A percentile compares a stretch with the other conserved stretches of the same genome.
phyloP scores from a whole-genome alignment of 2,113 vertebrate species.

The Astur gentilis region DNA sequence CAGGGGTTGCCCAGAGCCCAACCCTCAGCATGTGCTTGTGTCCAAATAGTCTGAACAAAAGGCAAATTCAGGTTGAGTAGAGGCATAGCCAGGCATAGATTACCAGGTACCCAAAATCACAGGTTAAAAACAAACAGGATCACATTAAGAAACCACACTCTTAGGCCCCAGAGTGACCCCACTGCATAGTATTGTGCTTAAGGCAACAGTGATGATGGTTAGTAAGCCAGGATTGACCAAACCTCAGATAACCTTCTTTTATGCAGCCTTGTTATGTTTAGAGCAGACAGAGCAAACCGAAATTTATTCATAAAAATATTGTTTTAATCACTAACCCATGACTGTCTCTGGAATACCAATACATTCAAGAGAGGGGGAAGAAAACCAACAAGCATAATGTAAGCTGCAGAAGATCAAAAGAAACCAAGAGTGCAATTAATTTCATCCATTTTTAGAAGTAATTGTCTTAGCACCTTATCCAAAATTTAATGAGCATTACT shows the following conservation, averaged over 20 bases:
- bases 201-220: not conserved
- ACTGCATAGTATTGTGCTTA: not conserved
- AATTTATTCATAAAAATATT: constrained; percentile 18
- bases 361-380: not conserved
- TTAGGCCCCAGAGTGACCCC: not conserved
- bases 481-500: constrained; percentile 66
- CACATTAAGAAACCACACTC: not conserved
- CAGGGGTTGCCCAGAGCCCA: not conserved
- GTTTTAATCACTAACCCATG: constrained; percentile 17
- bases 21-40: fast-evolving
- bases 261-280: not conserved
- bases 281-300: not conserved
- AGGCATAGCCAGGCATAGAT: not conserved
- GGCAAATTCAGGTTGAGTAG: not conserved
- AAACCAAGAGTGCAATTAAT: constrained; percentile 57
- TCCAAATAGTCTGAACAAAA: not conserved
- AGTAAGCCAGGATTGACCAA: not conserved
- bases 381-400: constrained; percentile 29
- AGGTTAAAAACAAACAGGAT: not conserved
- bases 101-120: not conserved
- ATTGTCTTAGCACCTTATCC: constrained; percentile 61
- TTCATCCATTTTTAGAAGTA: constrained; percentile 58
- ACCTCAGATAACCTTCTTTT: not conserved
- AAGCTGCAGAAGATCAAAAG: constrained; percentile 56
- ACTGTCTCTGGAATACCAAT: not conserved